phyloP scores from a whole-genome alignment of 2,888 invertebrate species.

The Magallana nippona region DNA sequence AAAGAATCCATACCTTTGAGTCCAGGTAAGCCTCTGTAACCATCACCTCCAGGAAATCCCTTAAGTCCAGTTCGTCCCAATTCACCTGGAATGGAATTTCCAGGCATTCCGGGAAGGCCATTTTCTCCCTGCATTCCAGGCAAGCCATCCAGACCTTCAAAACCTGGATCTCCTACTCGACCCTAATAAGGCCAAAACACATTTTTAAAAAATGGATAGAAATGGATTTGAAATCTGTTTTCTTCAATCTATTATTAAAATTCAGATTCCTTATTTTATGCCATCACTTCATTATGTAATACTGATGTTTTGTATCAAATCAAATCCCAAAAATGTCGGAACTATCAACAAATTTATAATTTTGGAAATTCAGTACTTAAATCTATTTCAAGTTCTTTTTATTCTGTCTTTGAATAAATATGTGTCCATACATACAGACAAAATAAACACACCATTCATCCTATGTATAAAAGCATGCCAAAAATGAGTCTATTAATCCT shows the following conservation, averaged over 20 bases:
- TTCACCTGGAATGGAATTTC: slow-evolving; percentile 46
- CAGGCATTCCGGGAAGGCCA: slow-evolving; percentile 57
- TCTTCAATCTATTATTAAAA: not conserved
- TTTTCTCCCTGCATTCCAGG: slow-evolving; percentile 48
- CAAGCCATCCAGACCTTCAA: slow-evolving; percentile 55
- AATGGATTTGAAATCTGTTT: not conserved
- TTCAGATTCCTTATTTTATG: no score
- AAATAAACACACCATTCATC: no score
- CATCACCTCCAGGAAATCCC: slow-evolving; percentile 56
- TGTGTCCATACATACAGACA: no score
- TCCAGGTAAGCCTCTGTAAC: slow-evolving; percentile 54
- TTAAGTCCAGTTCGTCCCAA: slow-evolving; percentile 46
- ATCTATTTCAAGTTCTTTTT: no score
- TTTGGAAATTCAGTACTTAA: no score
- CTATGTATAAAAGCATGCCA: no score
- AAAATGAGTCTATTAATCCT: no score
- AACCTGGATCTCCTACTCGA: slow-evolving; percentile 56
- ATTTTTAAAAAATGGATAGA: not conserved
- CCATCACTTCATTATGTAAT: no score
- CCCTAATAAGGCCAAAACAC: slow-evolving; percentile 26
- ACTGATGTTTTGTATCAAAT: no score
- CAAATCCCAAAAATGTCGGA: no score
- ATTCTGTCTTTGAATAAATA: no score
- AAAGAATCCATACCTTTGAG: slow-evolving; percentile 41
- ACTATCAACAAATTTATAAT: no score